Evolutionary conservation across 1,140 invertebrate species (phyloP).

Genomic region (Drosophila nebulosa): DNA sequence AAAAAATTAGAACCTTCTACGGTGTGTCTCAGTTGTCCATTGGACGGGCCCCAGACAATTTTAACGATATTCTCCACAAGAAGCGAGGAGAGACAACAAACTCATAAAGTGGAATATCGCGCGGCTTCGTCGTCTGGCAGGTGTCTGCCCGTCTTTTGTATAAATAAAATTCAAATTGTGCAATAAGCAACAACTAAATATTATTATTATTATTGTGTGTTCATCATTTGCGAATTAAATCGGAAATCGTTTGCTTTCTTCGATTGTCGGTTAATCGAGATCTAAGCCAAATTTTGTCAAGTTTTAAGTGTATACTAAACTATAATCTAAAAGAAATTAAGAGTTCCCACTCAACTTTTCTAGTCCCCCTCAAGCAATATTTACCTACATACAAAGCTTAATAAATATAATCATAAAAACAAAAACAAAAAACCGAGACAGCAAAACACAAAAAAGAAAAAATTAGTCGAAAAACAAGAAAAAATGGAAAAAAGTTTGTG

Average conservation of each 20-base stretch:
- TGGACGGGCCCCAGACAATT: background rate
- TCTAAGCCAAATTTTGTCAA: conserved; percentile 27
- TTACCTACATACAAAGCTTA: conserved; percentile 4
- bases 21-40: conserved; percentile 4
- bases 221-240: background rate
- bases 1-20: conserved; percentile 9
- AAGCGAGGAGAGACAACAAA: conserved; percentile 4
- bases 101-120: conserved; percentile 25
- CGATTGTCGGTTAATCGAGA: conserved; percentile 36
- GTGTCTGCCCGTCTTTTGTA: conserved; percentile 32
- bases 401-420: conserved; percentile 18
- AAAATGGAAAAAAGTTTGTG: conserved; percentile 3
- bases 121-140: conserved; percentile 57
- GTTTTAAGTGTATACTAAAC: conserved; percentile 44
- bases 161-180: conserved; percentile 41
- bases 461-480: conserved; percentile 15
- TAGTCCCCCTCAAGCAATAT: conserved; percentile 70
- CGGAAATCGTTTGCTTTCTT: conserved; percentile 13
- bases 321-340: conserved; percentile 26
- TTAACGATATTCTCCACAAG: conserved; percentile 4
- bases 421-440: conserved; percentile 22
- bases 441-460: conserved; percentile 14
- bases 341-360: conserved; percentile 46
- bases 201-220: background rate
- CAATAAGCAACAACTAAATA: conserved; percentile 36